These are phyloP conservation scores for Scytalopus superciliaris DNA, from an alignment of 2,113 vertebrate genomes.

Conservation along the genomic window DNA sequence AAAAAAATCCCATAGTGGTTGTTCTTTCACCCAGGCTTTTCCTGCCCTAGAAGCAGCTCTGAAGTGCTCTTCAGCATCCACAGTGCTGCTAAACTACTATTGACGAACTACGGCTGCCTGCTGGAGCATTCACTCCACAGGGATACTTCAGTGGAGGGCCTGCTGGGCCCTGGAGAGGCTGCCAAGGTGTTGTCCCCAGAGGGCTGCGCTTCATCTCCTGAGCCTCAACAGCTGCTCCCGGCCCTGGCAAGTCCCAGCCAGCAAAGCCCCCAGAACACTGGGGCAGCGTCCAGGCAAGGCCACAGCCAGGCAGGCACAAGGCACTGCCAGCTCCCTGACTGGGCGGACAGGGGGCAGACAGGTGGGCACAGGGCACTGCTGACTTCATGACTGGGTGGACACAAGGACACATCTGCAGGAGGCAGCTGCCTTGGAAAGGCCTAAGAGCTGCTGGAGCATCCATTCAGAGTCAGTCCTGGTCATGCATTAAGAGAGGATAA, in stretches of 20 bases:
- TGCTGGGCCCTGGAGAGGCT: background rate
- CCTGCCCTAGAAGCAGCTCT: background rate
- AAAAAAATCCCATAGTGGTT: constrained; percentile 42
- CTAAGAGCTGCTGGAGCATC: background rate
- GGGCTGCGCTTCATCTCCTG: fast-evolving
- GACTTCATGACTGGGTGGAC: fast-evolving
- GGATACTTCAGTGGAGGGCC: background rate
- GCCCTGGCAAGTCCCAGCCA: fast-evolving
- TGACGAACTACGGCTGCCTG: background rate
- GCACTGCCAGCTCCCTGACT: fast-evolving
- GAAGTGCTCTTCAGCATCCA: constrained; percentile 2
- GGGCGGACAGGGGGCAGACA: background rate
- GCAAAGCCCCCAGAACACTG: fast-evolving
- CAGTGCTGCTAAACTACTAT: background rate
- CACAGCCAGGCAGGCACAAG: fast-evolving
- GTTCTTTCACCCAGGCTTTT: constrained; percentile 12
- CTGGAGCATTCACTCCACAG: background rate
- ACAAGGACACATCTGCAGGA: background rate
- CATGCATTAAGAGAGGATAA: background rate
- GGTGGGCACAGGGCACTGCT: fast-evolving
- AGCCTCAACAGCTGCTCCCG: background rate
- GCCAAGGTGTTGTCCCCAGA: fast-evolving
- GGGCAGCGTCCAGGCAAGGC: background rate
- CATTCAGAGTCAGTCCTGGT: background rate
- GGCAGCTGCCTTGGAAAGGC: background rate